phyloP scores from a whole-genome alignment of 2,888 invertebrate genomes.

The Papilio elwesi region DNA sequence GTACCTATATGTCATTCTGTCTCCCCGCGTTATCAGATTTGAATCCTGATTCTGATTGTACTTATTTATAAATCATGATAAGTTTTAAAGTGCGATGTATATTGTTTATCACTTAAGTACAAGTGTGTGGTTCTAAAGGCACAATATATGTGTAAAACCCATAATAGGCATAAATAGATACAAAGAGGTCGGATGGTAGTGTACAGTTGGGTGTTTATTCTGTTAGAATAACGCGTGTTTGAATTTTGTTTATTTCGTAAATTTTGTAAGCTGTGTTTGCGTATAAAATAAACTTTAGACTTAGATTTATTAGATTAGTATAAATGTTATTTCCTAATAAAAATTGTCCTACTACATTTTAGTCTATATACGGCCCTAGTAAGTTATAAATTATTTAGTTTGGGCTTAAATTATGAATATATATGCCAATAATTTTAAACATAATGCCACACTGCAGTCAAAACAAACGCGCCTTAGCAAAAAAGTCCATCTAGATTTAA shows the following conservation, averaged over 20 bases:
- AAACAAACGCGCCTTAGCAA: no score
- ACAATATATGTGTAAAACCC: slow-evolving; percentile 27
- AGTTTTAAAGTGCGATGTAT: background rate
- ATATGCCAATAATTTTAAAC: background rate
- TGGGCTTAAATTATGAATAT: background rate
- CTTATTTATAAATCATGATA: background rate
- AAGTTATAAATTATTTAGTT: background rate
- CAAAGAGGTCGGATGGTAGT: slow-evolving; percentile 4
- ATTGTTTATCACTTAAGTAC: slow-evolving; percentile 17
- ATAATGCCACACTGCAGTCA: background rate
- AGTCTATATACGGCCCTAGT: slow-evolving; percentile 23
- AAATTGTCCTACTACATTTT: slow-evolving; percentile 36
- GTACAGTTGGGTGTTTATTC: background rate
- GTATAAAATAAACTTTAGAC: slow-evolving; percentile 45
- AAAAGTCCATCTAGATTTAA: background rate
- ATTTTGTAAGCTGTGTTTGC: slow-evolving; percentile 44
- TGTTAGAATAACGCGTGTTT: background rate
- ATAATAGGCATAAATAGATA: slow-evolving; percentile 12
- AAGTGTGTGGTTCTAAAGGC: slow-evolving; percentile 34
- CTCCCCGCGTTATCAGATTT: background rate
- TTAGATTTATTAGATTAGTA: slow-evolving; percentile 45
- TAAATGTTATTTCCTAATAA: slow-evolving; percentile 44
- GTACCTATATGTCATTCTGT: background rate
- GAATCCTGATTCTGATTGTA: background rate
- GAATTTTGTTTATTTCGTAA: background rate